Percentiles rank a stretch among this genome's conserved stretches.
These are phyloP conservation scores for Alcis repandata DNA, from an alignment of 2,888 invertebrate species.

Conservation along the genomic window DNA sequence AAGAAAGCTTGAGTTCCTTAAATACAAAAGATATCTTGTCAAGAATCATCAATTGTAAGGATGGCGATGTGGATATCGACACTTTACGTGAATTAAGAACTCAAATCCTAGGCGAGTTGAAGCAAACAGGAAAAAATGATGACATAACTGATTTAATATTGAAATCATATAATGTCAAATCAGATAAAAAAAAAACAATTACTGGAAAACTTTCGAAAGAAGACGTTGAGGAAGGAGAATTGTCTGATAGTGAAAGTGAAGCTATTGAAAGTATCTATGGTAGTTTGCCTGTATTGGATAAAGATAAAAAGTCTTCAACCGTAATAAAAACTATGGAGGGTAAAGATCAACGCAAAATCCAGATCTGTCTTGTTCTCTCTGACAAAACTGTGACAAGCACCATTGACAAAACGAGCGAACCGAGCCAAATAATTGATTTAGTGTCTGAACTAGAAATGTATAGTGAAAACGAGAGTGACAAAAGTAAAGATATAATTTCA, in stretches of 20 bases:
- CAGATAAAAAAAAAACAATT: constrained; percentile 47
- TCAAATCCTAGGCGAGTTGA: constrained; percentile 81
- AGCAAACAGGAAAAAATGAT: constrained; percentile 75
- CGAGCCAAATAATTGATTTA: constrained; percentile 46
- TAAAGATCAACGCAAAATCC: constrained; percentile 67
- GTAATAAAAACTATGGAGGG: constrained; percentile 49
- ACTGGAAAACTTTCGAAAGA: constrained; percentile 23
- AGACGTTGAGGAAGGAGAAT: constrained; percentile 80
- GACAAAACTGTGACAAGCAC: constrained; percentile 41
- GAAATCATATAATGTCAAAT: constrained; percentile 71
- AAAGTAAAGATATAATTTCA: constrained; percentile 35
- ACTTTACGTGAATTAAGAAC: constrained; percentile 79
- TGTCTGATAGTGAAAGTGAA: constrained; percentile 82
- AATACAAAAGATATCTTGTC: constrained; percentile 78
- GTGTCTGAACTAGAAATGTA: constrained; percentile 68
- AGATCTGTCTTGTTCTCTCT: constrained; percentile 71
- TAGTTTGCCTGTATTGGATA: constrained; percentile 68
- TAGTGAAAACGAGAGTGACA: constrained; percentile 40
- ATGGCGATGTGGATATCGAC: constrained; percentile 79
- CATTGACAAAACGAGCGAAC: constrained; percentile 25
- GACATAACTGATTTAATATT: constrained; percentile 80
- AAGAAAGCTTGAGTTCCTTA: constrained; percentile 74
- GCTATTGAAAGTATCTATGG: constrained; percentile 78
- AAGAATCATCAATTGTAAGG: constrained; percentile 77
- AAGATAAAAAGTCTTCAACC: constrained; percentile 47